phyloP scores from a whole-genome alignment of 2,888 invertebrate species.

The Catocala fraxini region DNA sequence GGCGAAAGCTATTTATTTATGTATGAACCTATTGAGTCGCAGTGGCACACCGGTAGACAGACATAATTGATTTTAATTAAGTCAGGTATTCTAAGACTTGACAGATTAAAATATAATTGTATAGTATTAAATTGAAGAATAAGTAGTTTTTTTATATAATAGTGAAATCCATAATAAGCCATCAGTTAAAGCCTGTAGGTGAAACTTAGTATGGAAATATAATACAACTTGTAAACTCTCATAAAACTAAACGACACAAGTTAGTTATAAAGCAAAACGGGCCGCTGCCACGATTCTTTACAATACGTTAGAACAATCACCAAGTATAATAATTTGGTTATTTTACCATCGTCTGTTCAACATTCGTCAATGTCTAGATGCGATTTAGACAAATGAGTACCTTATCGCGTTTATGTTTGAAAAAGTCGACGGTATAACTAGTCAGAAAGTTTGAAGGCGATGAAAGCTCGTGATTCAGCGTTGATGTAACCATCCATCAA shows the following conservation, averaged over 20 bases:
- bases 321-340: slow-evolving; percentile 14
- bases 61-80: no score
- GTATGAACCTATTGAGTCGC: no score
- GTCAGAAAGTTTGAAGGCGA: slow-evolving; percentile 1
- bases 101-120: no score
- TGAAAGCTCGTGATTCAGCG: slow-evolving; percentile 13
- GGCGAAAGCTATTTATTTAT: no score
- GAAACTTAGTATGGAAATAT: slow-evolving; percentile 11
- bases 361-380: slow-evolving; percentile 51
- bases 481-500: slow-evolving; percentile 12
- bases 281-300: slow-evolving; percentile 19
- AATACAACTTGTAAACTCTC: slow-evolving; percentile 28
- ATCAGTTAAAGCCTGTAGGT: no score
- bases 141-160: no score
- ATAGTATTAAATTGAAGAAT: no score
- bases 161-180: no score
- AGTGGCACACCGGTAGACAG: no score
- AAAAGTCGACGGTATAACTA: slow-evolving; percentile 24
- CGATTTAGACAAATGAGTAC: slow-evolving; percentile 41
- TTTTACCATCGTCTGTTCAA: slow-evolving; percentile 11
- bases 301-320: slow-evolving; percentile 24
- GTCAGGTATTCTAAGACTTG: no score
- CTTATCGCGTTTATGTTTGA: slow-evolving; percentile 37
- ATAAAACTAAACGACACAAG: slow-evolving; percentile 34
- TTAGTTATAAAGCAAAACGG: no score